Evolutionary conservation across 2,113 vertebrate genomes (phyloP).

Genomic region (Ardeotis arabs): DNA sequence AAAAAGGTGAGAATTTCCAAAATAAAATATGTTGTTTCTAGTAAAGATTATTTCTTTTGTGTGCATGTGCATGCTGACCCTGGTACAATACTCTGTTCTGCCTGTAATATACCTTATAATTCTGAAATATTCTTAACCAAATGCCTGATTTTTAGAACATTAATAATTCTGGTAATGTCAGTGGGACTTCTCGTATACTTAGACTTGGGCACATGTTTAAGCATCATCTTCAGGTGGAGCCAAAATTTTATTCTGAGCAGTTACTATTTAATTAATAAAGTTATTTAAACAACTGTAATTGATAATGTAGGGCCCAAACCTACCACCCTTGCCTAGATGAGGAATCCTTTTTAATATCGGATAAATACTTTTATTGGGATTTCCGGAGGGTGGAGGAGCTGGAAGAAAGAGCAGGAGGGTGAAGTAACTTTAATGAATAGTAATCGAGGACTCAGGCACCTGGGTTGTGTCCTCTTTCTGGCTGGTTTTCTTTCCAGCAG

Average conservation of each 20-base stretch:
- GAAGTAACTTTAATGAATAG: neutral
- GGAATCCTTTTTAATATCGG: neutral
- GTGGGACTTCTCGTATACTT: neutral
- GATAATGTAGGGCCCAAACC: neutral
- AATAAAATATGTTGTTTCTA: neutral
- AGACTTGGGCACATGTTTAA: neutral
- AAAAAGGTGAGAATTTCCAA: neutral
- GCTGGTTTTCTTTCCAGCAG: neutral
- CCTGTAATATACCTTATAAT: neutral
- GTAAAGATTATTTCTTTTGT: neutral
- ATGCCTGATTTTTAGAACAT: neutral
- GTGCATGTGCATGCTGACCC: fast-evolving
- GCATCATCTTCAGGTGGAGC: neutral
- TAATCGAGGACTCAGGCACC: neutral
- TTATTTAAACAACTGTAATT: neutral
- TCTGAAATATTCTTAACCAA: neutral
- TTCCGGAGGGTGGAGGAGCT: neutral
- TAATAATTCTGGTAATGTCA: neutral
- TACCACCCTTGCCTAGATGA: neutral
- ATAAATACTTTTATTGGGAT: neutral
- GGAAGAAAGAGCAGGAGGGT: neutral
- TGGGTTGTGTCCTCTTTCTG: neutral
- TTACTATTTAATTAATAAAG: neutral
- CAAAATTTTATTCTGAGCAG: neutral
- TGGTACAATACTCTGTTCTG: neutral